phyloP scores from a whole-genome alignment of 2,113 vertebrate species.

The Saguinus imperator region DNA sequence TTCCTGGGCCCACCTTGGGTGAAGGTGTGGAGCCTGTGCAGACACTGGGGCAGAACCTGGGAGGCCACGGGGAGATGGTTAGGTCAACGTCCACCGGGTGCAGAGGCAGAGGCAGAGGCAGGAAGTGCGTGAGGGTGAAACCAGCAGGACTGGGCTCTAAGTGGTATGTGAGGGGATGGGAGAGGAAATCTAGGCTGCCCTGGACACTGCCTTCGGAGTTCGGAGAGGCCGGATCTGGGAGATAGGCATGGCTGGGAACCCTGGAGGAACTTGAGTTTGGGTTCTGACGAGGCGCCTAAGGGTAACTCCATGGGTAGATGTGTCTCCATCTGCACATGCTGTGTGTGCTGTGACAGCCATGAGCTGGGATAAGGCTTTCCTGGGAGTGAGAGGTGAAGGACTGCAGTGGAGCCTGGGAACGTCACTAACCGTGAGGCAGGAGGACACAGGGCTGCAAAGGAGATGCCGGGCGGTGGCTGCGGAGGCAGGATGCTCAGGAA shows the following conservation, averaged over 20 bases:
- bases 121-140: rapidly evolving
- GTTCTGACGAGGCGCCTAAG: not conserved
- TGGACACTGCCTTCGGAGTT: not conserved
- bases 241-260: rapidly evolving
- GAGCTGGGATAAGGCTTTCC: not conserved
- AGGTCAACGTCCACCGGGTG: rapidly evolving
- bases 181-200: rapidly evolving
- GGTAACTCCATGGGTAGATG: too few relatives aligned
- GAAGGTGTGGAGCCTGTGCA: too few relatives aligned
- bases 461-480: not conserved
- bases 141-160: too few relatives aligned
- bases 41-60: not conserved
- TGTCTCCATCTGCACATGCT: too few relatives aligned
- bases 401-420: too few relatives aligned
- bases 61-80: not conserved
- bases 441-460: too few relatives aligned
- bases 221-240: not conserved
- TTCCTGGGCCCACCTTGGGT: not conserved
- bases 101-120: not conserved
- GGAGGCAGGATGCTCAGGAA: not conserved
- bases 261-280: not conserved
- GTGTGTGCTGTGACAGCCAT: too few relatives aligned
- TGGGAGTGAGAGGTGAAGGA: too few relatives aligned
- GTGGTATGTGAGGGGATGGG: rapidly evolving
- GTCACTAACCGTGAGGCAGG: too few relatives aligned